Percentiles rank a stretch among this genome's conserved stretches.
Conservation (phyloP, 1,140 invertebrate species). For the Lethrus apterus region DNA sequence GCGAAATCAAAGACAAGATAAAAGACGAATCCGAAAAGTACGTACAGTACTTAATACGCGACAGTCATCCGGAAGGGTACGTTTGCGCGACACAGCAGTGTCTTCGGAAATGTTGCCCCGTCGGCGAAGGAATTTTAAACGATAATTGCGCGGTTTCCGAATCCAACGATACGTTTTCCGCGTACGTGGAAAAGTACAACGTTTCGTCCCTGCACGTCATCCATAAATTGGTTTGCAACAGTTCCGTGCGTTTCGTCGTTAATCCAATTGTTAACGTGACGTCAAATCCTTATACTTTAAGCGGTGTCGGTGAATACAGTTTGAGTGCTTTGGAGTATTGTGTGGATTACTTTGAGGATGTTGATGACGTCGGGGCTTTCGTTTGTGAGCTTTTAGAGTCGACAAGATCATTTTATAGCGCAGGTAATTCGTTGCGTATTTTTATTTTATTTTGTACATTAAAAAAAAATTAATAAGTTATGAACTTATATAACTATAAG, state of each 20-base stretch:
- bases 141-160: background rate
- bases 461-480: too few relatives aligned
- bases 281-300: background rate
- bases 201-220: conserved; percentile 1
- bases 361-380: conserved; percentile 2
- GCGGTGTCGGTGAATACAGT: background rate
- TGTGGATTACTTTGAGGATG: conserved; percentile 6
- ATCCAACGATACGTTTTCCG: conserved; percentile 2
- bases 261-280: conserved; percentile 1
- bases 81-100: conserved; percentile 3
- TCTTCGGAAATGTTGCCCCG: conserved; percentile 8
- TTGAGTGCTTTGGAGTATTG: conserved; percentile 1
- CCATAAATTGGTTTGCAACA: background rate
- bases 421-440: too few relatives aligned
- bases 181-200: conserved; percentile 1
- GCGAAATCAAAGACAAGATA: conserved; percentile 8
- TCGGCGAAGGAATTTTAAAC: conserved; percentile 7
- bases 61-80: conserved; percentile 9
- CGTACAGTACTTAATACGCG: conserved; percentile 7
- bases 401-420: background rate
- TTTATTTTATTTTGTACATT: too few relatives aligned
- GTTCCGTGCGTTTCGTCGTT: background rate
- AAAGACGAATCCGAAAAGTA: conserved; percentile 9
- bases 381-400: background rate
- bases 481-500: too few relatives aligned